Conservation (phyloP, 2,888 invertebrate genomes). For the Tholera decimalis region DNA sequence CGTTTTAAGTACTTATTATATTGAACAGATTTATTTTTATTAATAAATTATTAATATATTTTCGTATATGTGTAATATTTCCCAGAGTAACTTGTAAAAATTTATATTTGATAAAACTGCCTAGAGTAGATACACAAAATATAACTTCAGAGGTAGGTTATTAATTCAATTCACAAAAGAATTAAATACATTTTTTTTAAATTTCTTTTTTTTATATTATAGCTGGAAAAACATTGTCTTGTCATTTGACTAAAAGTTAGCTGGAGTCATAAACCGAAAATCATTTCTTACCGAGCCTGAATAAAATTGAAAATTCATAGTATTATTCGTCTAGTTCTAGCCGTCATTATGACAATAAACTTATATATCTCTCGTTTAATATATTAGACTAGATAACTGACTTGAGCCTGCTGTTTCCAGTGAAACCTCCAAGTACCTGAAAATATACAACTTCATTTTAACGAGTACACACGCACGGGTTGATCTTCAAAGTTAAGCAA, state of each 20-base stretch:
- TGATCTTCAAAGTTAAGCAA: no score
- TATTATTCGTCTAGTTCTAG: no score
- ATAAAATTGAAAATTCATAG: no score
- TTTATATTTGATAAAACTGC: background rate
- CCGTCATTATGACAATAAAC: constrained; percentile 4
- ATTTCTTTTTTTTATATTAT: background rate
- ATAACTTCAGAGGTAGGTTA: constrained; percentile 4
- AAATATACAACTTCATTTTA: constrained; percentile 23
- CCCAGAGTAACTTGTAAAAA: background rate
- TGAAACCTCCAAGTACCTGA: constrained; percentile 26
- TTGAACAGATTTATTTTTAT: background rate
- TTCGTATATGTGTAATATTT: background rate
- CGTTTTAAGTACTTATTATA: no score
- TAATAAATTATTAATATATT: background rate
- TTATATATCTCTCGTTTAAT: constrained; percentile 26
- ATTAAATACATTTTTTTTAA: background rate
- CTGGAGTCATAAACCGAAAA: background rate
- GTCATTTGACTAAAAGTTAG: background rate
- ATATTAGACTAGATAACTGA: constrained; percentile 48
- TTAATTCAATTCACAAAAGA: background rate
- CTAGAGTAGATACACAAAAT: constrained; percentile 5
- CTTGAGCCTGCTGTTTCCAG: constrained; percentile 26
- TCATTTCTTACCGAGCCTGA: no score
- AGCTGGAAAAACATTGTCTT: background rate
- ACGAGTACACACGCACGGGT: no score